Evolutionary conservation across 2,113 vertebrate genomes (phyloP).

Genomic region (Lagopus muta): DNA sequence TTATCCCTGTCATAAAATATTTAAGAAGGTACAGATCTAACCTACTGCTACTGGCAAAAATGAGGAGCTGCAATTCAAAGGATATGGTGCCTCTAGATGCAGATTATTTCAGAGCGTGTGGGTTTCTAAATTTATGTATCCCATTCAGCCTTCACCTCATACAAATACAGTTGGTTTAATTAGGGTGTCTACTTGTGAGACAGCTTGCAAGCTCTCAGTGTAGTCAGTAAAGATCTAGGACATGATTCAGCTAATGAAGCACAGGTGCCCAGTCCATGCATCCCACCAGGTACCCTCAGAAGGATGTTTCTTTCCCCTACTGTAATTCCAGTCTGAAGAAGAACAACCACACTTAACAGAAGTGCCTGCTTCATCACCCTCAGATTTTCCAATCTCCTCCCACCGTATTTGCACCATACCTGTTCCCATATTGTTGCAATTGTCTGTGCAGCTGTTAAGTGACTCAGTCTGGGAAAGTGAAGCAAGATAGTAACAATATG

Average conservation of each 20-base stretch:
- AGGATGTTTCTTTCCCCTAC: background rate
- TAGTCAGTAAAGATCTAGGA: background rate
- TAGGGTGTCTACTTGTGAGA: background rate
- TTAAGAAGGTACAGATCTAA: background rate
- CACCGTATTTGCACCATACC: background rate
- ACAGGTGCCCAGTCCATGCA: background rate
- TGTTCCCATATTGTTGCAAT: background rate
- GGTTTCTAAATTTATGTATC: background rate
- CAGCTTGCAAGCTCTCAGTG: background rate
- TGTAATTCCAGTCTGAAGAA: background rate
- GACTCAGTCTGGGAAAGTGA: background rate
- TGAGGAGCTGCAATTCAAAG: background rate
- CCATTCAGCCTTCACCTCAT: background rate
- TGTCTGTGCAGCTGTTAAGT: background rate
- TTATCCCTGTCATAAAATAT: background rate
- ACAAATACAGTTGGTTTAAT: background rate
- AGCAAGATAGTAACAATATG: background rate
- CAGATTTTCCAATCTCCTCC: background rate
- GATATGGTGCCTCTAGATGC: background rate
- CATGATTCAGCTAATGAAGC: background rate
- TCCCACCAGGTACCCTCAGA: background rate
- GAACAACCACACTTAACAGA: background rate
- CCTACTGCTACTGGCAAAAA: background rate
- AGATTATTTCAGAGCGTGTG: background rate
- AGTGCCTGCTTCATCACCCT: background rate